These are phyloP conservation scores for Perognathus longimembris DNA, from an alignment of 2,113 vertebrate genomes.

Conservation along the genomic window DNA sequence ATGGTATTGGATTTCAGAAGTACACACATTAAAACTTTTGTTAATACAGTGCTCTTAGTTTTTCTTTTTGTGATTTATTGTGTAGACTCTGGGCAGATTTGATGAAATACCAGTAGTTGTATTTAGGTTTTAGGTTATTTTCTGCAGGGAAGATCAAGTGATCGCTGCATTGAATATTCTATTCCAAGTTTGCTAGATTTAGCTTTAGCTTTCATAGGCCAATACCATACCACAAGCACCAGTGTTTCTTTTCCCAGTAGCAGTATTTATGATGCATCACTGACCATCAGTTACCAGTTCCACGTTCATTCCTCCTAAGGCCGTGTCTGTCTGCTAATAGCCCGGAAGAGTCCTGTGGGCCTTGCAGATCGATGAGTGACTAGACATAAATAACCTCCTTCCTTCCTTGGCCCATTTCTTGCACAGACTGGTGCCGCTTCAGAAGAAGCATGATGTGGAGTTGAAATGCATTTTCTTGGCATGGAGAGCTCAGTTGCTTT, in stretches of 20 bases:
- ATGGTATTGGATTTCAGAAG: neutral
- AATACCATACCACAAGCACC: neutral
- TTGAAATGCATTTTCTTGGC: slow-evolving; percentile 21
- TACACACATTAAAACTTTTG: neutral
- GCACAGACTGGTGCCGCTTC: neutral
- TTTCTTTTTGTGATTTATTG: neutral
- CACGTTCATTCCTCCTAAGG: neutral
- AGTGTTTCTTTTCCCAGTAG: neutral
- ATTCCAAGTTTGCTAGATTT: neutral
- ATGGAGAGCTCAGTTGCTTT: neutral
- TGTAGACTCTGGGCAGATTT: neutral
- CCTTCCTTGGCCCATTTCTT: neutral
- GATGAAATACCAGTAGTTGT: neutral
- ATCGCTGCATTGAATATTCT: neutral
- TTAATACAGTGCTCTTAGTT: neutral
- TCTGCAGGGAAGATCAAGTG: neutral
- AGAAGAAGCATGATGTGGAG: slow-evolving; percentile 10
- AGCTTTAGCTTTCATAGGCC: neutral
- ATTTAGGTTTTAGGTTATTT: neutral
- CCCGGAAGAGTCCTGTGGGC: neutral
- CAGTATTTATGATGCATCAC: neutral
- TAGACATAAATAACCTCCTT: neutral
- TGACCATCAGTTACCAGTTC: neutral
- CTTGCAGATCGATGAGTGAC: neutral
- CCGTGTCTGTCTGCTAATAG: neutral